Evolutionary conservation across 1,140 invertebrate species (phyloP), one percentile per base, ranked within the genome.

Genomic region (Rhagoletis zephyria): DNA sequence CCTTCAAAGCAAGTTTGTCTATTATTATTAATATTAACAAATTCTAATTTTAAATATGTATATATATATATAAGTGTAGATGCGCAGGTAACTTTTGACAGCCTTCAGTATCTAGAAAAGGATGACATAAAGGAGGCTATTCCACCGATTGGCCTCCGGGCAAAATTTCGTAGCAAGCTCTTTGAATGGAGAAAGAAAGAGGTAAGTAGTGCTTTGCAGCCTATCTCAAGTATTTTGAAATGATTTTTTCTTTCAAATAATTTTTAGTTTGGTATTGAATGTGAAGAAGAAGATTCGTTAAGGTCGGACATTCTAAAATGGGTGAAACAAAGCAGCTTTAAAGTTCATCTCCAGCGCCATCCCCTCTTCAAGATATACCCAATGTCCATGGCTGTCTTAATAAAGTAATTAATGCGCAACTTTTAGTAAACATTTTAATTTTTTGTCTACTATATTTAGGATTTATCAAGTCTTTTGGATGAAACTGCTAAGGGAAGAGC

Each of bases 51-150:
- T 60, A 60, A 60, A 60, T 60, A 60, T 60, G 59, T 60, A 60
- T 60, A 60, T 60, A 60, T 60, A 60, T 60, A 60, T 60, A 12
- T 60, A 60, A 60, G 59, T 77, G 2, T n/a, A 85, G 85, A 6
- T 85, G 85, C 85, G 9, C n/a, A 85, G 4, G 56, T 85, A 6
- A 85, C 85, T 40, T 85, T 56, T 60, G 51, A 56, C n/a, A 85
- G 85, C 19, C 56, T 85, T 14, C 85, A 60, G n/a, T 85, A 85
- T 59, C 40, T 85, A 85, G 56, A 61, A 16, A 85, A 40, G 51
- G 85, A 85, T 60, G 85, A 85, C 60, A 19, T 85, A 85, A 85
- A 85, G 51, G 85, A 85, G 51, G 56, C 56, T 61, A 60, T 85
- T 19, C 85, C 85, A 85, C 16, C 3, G 40, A 60, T 85, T 30